Base-by-base conservation (phyloP, 2,113 vertebrate genomes). In the Colossoma macropomum region DNA sequence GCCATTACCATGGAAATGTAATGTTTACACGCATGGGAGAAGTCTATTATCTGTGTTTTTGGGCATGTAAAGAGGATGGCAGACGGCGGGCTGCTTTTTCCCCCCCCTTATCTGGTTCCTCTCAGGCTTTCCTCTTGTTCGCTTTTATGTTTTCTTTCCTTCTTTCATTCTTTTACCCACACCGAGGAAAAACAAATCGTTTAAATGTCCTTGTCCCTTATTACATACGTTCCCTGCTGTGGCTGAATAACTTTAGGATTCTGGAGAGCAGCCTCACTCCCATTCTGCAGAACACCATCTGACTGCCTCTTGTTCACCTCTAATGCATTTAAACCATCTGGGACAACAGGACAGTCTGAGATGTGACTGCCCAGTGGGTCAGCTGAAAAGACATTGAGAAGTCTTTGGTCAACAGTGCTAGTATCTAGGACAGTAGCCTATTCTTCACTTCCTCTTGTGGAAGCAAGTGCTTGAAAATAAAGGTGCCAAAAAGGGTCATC, bases 1-100 rank as follows among this genome's bases (percentile, higher is more conserved):
- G 86, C 89, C 90, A 92, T 93, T 93, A 91, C 91, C 89, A 92
- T 93, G 91, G 92, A 93, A 93, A 92, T 93, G 88, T 87, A 89
- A 90, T 92, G 91, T 94, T 92, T 92, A 92, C 93, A 92, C 90
- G 90, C 91, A 91, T 92, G 91, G 88, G n/a, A 87, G 90, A 91
- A 92, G 91, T 91, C 92, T 92, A 92, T 93, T 92, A 93, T 91
- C 92, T 90, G 86, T 87, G 86, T 86, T 92, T 92, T 89, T 89
- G 84, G 90, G 90, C 92, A 91, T 87, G 86, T 91, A 89, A 88
- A 90, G 89, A 86, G 85, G 86, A 86, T 79, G 84, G 65, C 65
- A 82, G 87, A 86, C 91, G 86, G 86, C 78, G 81, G 78, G 77
- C 81, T 82, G 88, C 85, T 73, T 81, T 75, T 75, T 80, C 45